Percentiles rank a stretch among this genome's conserved stretches.
These are phyloP conservation scores for Ptychoptera albimana DNA, from an alignment of 2,888 invertebrate species.

Conservation along the genomic window DNA sequence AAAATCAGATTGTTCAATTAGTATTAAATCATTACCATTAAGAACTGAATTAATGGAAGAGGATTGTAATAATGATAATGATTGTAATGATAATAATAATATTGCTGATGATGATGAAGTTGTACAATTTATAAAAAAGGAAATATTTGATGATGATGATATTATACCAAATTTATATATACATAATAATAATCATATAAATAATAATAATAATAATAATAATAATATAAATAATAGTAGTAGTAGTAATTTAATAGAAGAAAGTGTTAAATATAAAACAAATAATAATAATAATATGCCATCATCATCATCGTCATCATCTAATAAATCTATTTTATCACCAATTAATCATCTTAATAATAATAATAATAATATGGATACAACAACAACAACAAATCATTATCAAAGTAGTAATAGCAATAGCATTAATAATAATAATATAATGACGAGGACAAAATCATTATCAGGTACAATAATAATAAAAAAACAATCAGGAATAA, in stretches of 20 bases:
- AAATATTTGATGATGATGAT: conserved; percentile 20
- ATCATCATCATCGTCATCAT: too few species aligned
- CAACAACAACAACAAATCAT: conserved; percentile 9
- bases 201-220: too few species aligned
- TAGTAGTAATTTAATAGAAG: too few species aligned
- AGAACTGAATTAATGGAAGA: neutral
- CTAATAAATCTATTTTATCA: neutral
- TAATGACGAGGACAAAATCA: neutral
- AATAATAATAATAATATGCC: too few species aligned
- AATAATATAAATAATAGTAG: too few species aligned
- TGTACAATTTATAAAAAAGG: conserved; percentile 17
- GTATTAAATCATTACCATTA: conserved; percentile 1
- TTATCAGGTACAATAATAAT: conserved; percentile 19
- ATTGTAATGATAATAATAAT: neutral
- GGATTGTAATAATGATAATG: neutral
- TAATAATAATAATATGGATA: conserved; percentile 20
- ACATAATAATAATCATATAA: too few species aligned
- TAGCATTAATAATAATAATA: neutral
- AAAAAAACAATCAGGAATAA: conserved; percentile 16
- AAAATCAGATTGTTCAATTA: conserved; percentile 25
- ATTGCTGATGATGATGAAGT: conserved; percentile 9
- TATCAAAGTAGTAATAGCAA: conserved; percentile 1
- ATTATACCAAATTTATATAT: conserved; percentile 11
- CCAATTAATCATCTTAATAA: conserved; percentile 18
- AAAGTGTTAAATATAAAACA: too few species aligned